phyloP scores from a whole-genome alignment of 2,113 vertebrate genomes.

The Amazona guildingii region DNA sequence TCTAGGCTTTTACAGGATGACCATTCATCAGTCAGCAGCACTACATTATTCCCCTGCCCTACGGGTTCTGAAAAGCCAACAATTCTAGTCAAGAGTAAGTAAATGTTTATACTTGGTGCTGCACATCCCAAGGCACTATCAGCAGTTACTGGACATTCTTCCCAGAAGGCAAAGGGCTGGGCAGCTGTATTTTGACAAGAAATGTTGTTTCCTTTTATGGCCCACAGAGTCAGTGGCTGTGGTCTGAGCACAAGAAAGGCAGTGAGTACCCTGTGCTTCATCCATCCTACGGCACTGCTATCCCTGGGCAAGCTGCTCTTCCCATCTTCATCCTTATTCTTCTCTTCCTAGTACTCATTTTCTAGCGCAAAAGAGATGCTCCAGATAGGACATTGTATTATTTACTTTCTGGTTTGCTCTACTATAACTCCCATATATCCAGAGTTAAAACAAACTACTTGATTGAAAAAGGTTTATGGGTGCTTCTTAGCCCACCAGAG shows the following conservation, averaged over 20 bases:
- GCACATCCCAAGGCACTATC: not conserved
- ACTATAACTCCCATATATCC: not conserved
- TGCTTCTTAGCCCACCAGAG: accelerated
- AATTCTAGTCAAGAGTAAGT: not conserved
- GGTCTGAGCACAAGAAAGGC: not conserved
- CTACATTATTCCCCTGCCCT: not conserved
- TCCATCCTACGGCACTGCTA: accelerated
- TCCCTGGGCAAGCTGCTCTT: not conserved
- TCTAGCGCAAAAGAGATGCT: not conserved
- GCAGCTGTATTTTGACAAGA: constrained; percentile 38
- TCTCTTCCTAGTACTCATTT: not conserved
- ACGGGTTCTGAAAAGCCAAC: not conserved
- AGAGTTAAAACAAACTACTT: not conserved
- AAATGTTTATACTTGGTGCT: constrained; percentile 15
- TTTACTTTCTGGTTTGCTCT: not conserved
- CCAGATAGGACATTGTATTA: not conserved
- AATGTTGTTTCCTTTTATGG: constrained; percentile 29
- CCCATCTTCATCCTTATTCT: not conserved
- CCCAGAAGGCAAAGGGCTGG: constrained; percentile 7
- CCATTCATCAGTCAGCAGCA: not conserved
- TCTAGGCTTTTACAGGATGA: not conserved
- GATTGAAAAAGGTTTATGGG: not conserved
- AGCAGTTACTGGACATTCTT: constrained; percentile 7
- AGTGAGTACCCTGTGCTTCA: not conserved
- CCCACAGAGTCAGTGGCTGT: not conserved